Conservation (phyloP, 2,797 vertebrate species). For the Brachyalestes nurse region DNA sequence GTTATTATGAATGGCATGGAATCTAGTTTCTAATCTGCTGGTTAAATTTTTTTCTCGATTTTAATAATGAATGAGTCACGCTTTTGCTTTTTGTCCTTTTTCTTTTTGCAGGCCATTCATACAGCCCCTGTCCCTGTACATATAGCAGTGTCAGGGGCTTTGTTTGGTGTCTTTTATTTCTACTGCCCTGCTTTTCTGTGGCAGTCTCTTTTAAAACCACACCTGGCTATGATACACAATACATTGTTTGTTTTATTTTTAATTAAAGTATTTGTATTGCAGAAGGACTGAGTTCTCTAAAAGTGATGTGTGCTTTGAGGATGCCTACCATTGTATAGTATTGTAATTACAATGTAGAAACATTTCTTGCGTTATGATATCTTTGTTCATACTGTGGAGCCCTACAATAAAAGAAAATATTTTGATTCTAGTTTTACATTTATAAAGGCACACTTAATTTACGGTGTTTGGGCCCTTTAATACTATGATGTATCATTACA, state of each 20-base stretch:
- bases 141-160: background rate
- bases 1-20: conserved; percentile 48
- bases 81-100: conserved; percentile 42
- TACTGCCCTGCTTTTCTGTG: background rate
- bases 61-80: conserved; percentile 62
- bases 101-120: conserved; percentile 34
- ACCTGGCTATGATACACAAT: background rate
- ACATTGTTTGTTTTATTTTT: background rate
- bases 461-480: too few relatives aligned
- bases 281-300: background rate
- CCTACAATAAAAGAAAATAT: too few relatives aligned
- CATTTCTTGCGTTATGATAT: background rate
- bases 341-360: background rate
- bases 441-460: too few relatives aligned
- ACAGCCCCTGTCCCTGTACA: conserved; percentile 37
- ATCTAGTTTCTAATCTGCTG: conserved; percentile 59
- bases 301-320: background rate
- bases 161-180: background rate
- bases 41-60: conserved; percentile 48
- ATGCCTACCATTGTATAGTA: background rate
- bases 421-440: background rate
- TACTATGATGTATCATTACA: too few relatives aligned
- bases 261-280: background rate
- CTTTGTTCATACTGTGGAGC: too few relatives aligned
- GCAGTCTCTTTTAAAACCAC: background rate